Evolutionary conservation across 1,140 invertebrate species (phyloP), one percentile per base, ranked within the genome.

Genomic region (Drosophila melanogaster): DNA sequence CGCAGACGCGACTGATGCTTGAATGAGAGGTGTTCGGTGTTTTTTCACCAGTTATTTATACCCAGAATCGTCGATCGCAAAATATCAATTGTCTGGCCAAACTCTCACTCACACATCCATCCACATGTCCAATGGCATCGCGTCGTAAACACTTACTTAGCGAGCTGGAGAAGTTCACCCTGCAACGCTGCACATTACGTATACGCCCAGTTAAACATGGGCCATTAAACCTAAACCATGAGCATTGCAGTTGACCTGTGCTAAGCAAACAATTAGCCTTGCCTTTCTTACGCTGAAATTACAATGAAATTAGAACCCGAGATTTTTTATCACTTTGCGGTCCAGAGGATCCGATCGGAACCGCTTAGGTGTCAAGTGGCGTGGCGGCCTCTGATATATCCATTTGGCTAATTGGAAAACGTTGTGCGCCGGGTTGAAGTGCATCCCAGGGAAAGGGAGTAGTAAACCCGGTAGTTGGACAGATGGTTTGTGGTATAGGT

Each of bases 331-430:
- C n/a, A 24, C 35, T 38, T 37, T 33, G 2, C 33, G 26, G 11
- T 14, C 12, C 47, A 26, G 49, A 30, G 47, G 14, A 53, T 38
- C 37, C 11, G 37, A 38, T 38, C 14, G 12, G 14, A 19, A 8
- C 6, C 7, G 46, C 50, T 12, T 14, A 51, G 17, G 33, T 69
- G 66, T 33, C 51, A 66, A 76, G 41, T 54, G 41, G 30, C 47
- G n/a, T 67, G 35, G 33, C 35, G 50, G 24, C 44, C 35, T 70
- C 41, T 70, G 50, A 69, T 47, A 64, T 44, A 50, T 65, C 47
- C 57, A 70, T 62, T 76, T 76, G 43, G 35, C 50, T 80, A 80
- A 80, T 80, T 80, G 58, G 3, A 64, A 80, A 80, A 56, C 40
- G 40, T n/a, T 80, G 77, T 80, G 51, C 33, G 19, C 17, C 17